Evolutionary conservation across 2,888 invertebrate genomes (phyloP).

Genomic region (Sarcophaga variegata): DNA sequence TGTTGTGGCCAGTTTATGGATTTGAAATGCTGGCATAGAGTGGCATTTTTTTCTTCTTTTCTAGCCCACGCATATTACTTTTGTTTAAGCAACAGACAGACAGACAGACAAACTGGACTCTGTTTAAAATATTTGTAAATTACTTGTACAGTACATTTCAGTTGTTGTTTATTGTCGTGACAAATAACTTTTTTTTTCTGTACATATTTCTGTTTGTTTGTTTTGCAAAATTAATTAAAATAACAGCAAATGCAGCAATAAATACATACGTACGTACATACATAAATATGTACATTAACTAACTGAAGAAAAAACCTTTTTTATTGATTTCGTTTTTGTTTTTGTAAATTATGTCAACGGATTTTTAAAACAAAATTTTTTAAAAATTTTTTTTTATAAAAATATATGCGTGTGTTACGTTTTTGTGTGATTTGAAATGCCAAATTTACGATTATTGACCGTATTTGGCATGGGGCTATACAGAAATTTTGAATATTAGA

Average conservation of each 20-base stretch:
- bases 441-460: slow-evolving; percentile 45
- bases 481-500: slow-evolving; percentile 1
- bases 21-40: slow-evolving; percentile 21
- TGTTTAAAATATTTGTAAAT: slow-evolving; percentile 44
- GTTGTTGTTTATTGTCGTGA: slow-evolving; percentile 44
- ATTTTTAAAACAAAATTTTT: slow-evolving; percentile 24
- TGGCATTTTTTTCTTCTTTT: slow-evolving; percentile 41
- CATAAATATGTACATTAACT: slow-evolving; percentile 33
- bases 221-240: slow-evolving; percentile 61
- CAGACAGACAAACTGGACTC: slow-evolving; percentile 17
- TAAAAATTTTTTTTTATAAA: background rate
- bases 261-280: background rate
- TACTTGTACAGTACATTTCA: background rate
- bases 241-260: slow-evolving; percentile 30
- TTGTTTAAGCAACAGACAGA: background rate
- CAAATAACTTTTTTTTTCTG: slow-evolving; percentile 51
- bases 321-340: slow-evolving; percentile 32
- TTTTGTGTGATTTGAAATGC: slow-evolving; percentile 24
- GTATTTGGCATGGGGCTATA: slow-evolving; percentile 50
- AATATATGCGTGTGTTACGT: background rate
- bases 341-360: slow-evolving; percentile 60
- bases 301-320: background rate
- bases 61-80: slow-evolving; percentile 64
- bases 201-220: background rate
- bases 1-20: slow-evolving; percentile 45